phyloP scores from a whole-genome alignment of 2,113 vertebrate species.

The Hyperopisus bebe region DNA sequence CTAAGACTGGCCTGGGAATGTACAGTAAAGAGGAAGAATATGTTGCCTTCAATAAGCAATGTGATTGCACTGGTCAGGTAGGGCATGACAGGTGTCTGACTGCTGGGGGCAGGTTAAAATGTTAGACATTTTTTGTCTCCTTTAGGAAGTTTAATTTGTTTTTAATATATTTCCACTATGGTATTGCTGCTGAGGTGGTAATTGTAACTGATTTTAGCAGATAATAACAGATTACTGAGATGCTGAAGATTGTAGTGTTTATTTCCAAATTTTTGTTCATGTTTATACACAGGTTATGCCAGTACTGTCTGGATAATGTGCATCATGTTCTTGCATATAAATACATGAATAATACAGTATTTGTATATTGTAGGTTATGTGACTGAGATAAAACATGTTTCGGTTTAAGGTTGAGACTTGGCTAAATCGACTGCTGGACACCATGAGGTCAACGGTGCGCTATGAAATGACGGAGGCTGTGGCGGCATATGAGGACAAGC shows the following conservation, averaged over 20 bases:
- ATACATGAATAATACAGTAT: neutral
- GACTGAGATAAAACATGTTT: neutral
- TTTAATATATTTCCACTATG: neutral
- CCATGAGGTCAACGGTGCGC: slow-evolving; percentile 79
- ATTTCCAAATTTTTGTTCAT: neutral
- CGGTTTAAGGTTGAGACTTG: slow-evolving; percentile 78
- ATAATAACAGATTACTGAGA: neutral
- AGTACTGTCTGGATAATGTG: neutral
- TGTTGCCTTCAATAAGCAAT: slow-evolving; percentile 73
- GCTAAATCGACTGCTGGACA: slow-evolving; percentile 72
- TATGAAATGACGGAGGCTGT: slow-evolving; percentile 73
- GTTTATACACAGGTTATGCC: neutral
- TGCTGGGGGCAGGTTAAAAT: neutral
- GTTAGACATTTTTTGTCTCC: neutral
- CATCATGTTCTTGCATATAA: neutral
- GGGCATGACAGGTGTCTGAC: neutral
- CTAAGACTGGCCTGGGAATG: slow-evolving; percentile 78
- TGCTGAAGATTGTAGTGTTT: neutral
- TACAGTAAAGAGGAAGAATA: slow-evolving; percentile 92
- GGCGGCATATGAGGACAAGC: slow-evolving; percentile 79
- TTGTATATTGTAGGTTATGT: neutral
- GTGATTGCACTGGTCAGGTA: slow-evolving; percentile 90
- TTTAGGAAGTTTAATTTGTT: neutral
- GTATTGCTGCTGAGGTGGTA: neutral
- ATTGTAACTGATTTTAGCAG: neutral